Conservation (phyloP, 2,888 invertebrate species). For the Euclidia mi region DNA sequence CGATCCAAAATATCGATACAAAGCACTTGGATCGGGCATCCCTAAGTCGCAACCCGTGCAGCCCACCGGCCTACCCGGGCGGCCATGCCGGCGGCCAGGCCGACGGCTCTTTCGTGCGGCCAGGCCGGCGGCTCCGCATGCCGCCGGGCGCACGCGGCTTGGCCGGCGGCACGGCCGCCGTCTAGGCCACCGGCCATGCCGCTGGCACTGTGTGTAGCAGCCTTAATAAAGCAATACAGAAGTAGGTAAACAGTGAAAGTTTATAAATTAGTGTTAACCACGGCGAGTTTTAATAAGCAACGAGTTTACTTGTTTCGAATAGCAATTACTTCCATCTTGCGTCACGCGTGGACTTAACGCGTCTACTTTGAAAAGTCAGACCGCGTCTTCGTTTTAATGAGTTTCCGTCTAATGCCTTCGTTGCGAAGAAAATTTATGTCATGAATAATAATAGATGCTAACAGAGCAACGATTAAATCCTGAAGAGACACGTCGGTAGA, state of each 20-base stretch:
- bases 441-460: slow-evolving; percentile 87
- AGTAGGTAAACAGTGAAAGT: slow-evolving; percentile 63
- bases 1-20: no score
- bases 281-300: slow-evolving; percentile 84
- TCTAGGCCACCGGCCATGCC: no score
- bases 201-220: no score
- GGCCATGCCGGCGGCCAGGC: no score
- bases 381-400: slow-evolving; percentile 89
- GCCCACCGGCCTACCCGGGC: no score
- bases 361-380: slow-evolving; percentile 89
- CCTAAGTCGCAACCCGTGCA: no score
- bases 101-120: no score
- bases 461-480: slow-evolving; percentile 85
- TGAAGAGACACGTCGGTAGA: slow-evolving; percentile 80
- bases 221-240: slow-evolving; percentile 53
- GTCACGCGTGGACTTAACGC: slow-evolving; percentile 89
- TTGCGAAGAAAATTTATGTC: slow-evolving; percentile 87
- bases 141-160: no score
- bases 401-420: slow-evolving; percentile 88
- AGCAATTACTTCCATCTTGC: slow-evolving; percentile 80
- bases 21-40: no score
- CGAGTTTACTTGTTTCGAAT: slow-evolving; percentile 80
- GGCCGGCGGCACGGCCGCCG: no score
- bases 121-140: no score
- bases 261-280: slow-evolving; percentile 82